phyloP scores from a whole-genome alignment of 2,888 invertebrate genomes.

The Aleiodes testaceus region DNA sequence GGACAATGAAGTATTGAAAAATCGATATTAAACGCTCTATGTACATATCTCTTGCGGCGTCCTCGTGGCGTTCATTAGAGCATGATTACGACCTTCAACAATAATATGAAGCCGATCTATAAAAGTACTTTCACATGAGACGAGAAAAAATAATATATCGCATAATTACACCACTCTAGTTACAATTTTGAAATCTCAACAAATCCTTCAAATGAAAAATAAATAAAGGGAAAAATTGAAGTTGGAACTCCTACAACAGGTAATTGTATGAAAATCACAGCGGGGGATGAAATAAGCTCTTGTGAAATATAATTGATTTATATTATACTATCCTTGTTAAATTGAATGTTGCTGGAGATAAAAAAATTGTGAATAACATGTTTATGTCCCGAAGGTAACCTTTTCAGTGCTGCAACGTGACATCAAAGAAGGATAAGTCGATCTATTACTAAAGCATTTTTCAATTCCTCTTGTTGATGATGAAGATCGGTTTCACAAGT shows the following conservation, averaged over 20 bases:
- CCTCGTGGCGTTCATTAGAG: constrained; percentile 25
- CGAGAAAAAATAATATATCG: constrained; percentile 10
- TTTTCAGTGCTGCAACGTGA: constrained; percentile 31
- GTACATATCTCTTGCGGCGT: neutral
- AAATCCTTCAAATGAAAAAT: neutral
- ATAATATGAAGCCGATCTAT: constrained; percentile 51
- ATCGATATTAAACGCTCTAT: constrained; percentile 39
- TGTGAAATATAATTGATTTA: constrained; percentile 11
- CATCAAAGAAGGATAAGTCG: neutral
- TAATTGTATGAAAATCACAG: too few species aligned
- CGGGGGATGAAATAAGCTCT: neutral
- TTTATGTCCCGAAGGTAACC: constrained; percentile 27
- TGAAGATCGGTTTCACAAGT: constrained; percentile 46
- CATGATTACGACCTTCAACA: constrained; percentile 45
- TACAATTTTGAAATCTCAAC: constrained; percentile 16
- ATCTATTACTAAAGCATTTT: constrained; percentile 21
- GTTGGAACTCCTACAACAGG: neutral
- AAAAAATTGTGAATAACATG: neutral
- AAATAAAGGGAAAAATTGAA: neutral
- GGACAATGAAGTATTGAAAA: constrained; percentile 35
- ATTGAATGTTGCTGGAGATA: too few species aligned
- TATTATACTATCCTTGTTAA: neutral
- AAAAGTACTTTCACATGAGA: constrained; percentile 45
- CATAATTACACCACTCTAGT: constrained; percentile 10
- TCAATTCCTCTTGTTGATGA: constrained; percentile 47